Evolutionary conservation across 2,113 vertebrate genomes (phyloP).

Genomic region (Prolemur simus): DNA sequence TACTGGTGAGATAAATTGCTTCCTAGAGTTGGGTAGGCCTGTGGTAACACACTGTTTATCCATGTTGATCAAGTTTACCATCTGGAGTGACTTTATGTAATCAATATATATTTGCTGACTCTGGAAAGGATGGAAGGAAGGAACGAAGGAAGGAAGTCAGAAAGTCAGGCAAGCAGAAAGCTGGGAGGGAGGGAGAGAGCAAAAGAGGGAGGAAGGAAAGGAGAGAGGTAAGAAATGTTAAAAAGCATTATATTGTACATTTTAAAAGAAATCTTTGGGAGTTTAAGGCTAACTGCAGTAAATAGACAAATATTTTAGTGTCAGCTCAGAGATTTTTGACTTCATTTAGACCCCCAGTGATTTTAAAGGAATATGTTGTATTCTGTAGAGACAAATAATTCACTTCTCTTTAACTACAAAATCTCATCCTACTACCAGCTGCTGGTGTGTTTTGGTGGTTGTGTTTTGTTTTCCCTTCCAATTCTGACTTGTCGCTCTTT

Average conservation of each 20-base stretch:
- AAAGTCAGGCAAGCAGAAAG: neutral
- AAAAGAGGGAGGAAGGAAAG: neutral
- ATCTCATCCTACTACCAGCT: neutral
- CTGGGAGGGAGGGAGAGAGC: rapidly evolving
- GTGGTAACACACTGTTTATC: neutral
- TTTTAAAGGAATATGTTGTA: neutral
- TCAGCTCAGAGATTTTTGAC: neutral
- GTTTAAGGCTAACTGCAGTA: neutral
- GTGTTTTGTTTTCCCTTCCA: neutral
- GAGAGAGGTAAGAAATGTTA: neutral
- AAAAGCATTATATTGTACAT: neutral
- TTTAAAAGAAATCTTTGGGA: neutral
- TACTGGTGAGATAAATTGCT: neutral
- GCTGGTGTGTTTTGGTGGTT: neutral
- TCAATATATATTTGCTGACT: neutral
- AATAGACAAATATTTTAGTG: neutral
- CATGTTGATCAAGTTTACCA: neutral
- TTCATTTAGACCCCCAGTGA: neutral
- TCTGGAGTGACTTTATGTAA: neutral
- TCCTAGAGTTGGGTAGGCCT: neutral
- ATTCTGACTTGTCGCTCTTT: slow-evolving; percentile 14
- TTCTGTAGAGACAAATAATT: neutral
- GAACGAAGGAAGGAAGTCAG: rapidly evolving
- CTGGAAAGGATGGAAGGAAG: neutral
- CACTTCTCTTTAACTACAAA: neutral